These are phyloP conservation scores for Sakesphorus luctuosus DNA, from an alignment of 2,113 vertebrate genomes.

Conservation along the genomic window DNA sequence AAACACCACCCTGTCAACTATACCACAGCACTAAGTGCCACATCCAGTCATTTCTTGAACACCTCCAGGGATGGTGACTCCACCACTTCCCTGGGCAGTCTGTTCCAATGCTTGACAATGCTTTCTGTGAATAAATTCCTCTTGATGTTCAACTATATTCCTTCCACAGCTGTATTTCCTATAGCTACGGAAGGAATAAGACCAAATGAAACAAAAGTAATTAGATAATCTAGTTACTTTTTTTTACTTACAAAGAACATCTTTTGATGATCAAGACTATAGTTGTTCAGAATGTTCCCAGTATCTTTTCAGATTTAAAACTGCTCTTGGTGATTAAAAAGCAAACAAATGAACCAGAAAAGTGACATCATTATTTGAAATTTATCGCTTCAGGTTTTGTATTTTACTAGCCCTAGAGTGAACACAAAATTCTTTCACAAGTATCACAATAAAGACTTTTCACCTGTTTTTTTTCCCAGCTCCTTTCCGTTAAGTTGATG, in stretches of 20 bases:
- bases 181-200: background rate
- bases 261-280: background rate
- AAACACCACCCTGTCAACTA: rapidly evolving
- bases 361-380: background rate
- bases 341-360: background rate
- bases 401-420: background rate
- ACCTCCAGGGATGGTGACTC: background rate
- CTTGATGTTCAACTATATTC: background rate
- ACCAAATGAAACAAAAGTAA: background rate
- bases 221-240: background rate
- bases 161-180: background rate
- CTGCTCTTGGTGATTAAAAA: background rate
- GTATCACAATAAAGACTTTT: background rate
- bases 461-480: background rate
- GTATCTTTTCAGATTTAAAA: background rate
- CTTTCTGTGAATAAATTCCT: background rate
- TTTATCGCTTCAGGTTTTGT: background rate
- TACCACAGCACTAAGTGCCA: background rate
- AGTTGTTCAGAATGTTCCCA: background rate
- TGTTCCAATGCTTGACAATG: background rate
- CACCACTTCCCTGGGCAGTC: background rate
- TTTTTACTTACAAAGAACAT: background rate
- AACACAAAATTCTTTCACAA: background rate
- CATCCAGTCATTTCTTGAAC: background rate
- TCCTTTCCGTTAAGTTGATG: background rate